phyloP scores from a whole-genome alignment of 2,797 vertebrate species.

The Bucorvus abyssinicus region DNA sequence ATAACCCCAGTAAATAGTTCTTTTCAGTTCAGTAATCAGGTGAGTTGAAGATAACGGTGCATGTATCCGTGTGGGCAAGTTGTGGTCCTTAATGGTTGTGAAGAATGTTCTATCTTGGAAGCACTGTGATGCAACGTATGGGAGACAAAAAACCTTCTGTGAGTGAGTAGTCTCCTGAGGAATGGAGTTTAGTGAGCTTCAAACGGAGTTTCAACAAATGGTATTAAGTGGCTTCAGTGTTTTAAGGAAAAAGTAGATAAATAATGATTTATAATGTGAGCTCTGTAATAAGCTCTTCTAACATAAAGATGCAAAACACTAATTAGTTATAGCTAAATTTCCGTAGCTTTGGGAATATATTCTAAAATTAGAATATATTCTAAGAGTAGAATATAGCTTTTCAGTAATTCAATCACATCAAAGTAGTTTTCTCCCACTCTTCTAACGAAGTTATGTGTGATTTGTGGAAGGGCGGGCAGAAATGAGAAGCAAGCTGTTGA shows the following conservation, averaged over 20 bases:
- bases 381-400: background rate
- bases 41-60: background rate
- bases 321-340: conserved; percentile 31
- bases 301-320: conserved; percentile 17
- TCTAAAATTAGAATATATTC: too few species aligned
- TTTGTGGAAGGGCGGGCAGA: background rate
- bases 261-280: conserved; percentile 26
- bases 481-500: background rate
- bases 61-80: background rate
- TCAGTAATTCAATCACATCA: conserved; percentile 23
- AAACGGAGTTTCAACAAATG: background rate
- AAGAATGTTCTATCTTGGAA: background rate
- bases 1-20: background rate
- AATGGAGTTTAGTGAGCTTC: background rate
- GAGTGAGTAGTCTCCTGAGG: background rate
- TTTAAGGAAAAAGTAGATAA: conserved; percentile 13
- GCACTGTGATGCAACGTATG: background rate
- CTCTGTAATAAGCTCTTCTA: conserved; percentile 11
- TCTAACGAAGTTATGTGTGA: background rate
- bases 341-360: background rate
- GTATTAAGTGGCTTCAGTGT: background rate
- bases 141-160: background rate
- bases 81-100: background rate
- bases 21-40: background rate
- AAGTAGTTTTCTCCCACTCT: background rate